Evolutionary conservation across 2,888 invertebrate species (phyloP).

Genomic region (Polyommatus iphigenia): DNA sequence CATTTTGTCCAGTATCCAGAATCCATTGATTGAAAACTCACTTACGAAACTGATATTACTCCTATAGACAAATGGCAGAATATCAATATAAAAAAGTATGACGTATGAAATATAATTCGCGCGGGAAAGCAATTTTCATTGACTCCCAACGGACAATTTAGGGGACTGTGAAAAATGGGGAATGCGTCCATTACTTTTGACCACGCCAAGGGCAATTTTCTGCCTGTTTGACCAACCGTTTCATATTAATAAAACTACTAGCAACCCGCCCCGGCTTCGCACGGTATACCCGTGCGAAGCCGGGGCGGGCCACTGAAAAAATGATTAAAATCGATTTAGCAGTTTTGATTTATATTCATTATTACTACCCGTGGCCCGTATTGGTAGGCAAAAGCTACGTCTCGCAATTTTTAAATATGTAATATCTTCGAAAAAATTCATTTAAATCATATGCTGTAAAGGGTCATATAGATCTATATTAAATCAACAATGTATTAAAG

Average conservation of each 20-base stretch:
- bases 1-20: neutral
- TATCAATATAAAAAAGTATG: conserved; percentile 13
- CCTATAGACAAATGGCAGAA: neutral
- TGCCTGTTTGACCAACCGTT: neutral
- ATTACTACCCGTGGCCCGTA: too few species aligned
- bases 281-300: too few species aligned
- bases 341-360: too few species aligned
- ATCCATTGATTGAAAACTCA: neutral
- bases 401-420: too few species aligned
- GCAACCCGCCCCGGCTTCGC: too few species aligned
- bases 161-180: neutral
- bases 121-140: neutral
- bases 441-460: too few species aligned
- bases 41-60: neutral
- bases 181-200: neutral
- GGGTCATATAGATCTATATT: too few species aligned
- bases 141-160: conserved; percentile 8
- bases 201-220: neutral
- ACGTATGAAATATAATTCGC: conserved; percentile 4
- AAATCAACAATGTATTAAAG: too few species aligned
- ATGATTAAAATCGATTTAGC: too few species aligned
- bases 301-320: too few species aligned
- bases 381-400: too few species aligned
- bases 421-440: too few species aligned
- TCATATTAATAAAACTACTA: neutral